phyloP scores from a whole-genome alignment of 2,113 vertebrate genomes.

The Neomonachus schauinslandi region DNA sequence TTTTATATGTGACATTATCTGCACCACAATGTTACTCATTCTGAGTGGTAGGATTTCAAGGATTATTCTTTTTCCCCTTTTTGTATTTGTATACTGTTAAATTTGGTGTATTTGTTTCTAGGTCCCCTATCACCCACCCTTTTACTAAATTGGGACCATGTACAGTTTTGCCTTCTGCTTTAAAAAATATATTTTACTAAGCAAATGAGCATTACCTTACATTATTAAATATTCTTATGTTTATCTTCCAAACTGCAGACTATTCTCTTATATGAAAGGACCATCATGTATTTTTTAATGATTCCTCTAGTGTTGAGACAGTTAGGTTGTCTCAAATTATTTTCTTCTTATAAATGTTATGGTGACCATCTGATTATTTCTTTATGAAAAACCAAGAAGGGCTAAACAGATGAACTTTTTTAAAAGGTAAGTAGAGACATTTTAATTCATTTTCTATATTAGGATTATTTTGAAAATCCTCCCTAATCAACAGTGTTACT shows the following conservation, averaged over 20 bases:
- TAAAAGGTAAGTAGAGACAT: not conserved
- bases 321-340: not conserved
- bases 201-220: not conserved
- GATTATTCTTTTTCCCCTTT: not conserved
- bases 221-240: slow-evolving; percentile 28
- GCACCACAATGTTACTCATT: not conserved
- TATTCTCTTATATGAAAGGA: not conserved
- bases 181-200: not conserved
- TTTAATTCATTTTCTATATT: not conserved
- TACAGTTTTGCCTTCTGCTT: not conserved
- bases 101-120: slow-evolving; percentile 9
- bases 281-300: not conserved
- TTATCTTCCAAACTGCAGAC: slow-evolving; percentile 8
- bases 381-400: not conserved
- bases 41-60: not conserved
- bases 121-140: not conserved
- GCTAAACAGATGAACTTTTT: slow-evolving; percentile 18
- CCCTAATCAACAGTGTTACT: not conserved
- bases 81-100: not conserved
- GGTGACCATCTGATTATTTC: not conserved
- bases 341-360: not conserved
- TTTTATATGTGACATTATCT: not conserved
- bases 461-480: not conserved
- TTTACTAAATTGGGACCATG: not conserved
- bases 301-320: slow-evolving; percentile 3